Evolutionary conservation across 2,113 vertebrate genomes (phyloP), one percentile per base, ranked within the genome.

Genomic region (Cebidichthys violaceus): DNA sequence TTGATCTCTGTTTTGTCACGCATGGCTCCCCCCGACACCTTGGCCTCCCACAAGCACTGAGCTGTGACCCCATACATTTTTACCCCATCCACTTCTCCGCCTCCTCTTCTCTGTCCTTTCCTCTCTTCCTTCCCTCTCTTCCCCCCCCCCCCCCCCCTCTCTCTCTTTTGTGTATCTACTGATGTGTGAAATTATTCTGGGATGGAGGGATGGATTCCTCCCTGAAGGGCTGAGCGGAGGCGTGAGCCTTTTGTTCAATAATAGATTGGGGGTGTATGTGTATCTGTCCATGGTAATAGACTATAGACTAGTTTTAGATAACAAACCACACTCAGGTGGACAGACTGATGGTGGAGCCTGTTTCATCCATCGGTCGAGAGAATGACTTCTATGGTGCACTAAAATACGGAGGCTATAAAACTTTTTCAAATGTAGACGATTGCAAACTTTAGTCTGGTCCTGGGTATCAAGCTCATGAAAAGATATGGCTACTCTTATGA

Each of bases 111-210:
- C 79, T 61, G 43, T 90, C 86, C 60, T 68, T 73, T 52, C 60
- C 79, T 81, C 83, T 83, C 70, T 52, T 83, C 79, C 68, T 67
- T 69, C 61, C 55, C 67, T 72, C 45, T 65, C 61, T 55, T 27
- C 22, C 31, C 31, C 31, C 66, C 4, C 77, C 67, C 66, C 4
- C 77, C 67, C 31, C 3, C 31, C 6, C 79, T 85, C 80, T 81
- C 87, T 86, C 88, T 86, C 82, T 92, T 92, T 91, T 92, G 92
- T 90, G 87, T 92, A 92, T 90, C 92, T 93, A 94, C 92, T 92
- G 93, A 92, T 92, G 93, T 95, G 94, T 94, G 94, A 95, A 95
- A 95, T 95, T 94, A 95, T 95, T 94, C 92, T 91, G 93, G 92
- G 94, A 93, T 93, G 92, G 93, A 95, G 93, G 93, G 93, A 95